Evolutionary conservation across 1,140 invertebrate genomes (phyloP).

Genomic region (Sinonovacula constricta): DNA sequence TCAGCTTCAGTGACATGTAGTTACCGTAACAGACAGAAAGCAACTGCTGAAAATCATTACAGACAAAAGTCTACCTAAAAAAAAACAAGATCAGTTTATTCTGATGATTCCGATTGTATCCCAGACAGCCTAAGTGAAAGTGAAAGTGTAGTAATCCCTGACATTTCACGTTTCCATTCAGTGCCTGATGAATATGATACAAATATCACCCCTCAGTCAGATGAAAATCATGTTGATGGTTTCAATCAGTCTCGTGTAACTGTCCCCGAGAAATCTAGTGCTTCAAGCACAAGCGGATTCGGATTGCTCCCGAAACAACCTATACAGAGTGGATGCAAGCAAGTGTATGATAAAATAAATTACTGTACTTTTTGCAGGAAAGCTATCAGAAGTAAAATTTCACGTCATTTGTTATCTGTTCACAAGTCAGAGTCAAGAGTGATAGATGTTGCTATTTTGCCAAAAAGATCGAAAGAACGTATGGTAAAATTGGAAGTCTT

Average conservation of each 20-base stretch:
- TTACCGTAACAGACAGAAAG: not conserved
- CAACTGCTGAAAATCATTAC: not conserved
- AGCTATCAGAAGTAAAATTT: conserved; percentile 41
- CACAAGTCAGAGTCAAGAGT: conserved; percentile 34
- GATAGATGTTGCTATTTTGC: conserved; percentile 3
- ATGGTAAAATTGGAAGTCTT: conserved; percentile 36
- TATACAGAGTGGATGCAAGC: conserved; percentile 38
- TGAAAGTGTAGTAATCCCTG: not conserved
- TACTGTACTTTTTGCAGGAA: conserved; percentile 40
- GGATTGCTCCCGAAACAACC: conserved; percentile 19
- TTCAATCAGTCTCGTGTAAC: not conserved
- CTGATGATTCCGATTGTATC: not conserved
- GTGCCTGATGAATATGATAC: not conserved
- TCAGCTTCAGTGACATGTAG: not conserved
- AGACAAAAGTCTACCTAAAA: not conserved
- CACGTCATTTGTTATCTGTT: conserved; percentile 14
- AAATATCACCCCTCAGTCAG: not conserved
- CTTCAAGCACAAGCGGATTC: not conserved
- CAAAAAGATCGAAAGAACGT: conserved; percentile 34
- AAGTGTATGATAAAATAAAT: conserved; percentile 43
- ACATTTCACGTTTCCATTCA: not conserved
- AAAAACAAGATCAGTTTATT: conserved; percentile 1
- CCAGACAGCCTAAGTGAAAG: not conserved
- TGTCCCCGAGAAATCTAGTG: not conserved
- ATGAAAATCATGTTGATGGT: not conserved